These are phyloP conservation scores for Aramus guarauna DNA, from an alignment of 2,113 vertebrate genomes.

Conservation along the genomic window DNA sequence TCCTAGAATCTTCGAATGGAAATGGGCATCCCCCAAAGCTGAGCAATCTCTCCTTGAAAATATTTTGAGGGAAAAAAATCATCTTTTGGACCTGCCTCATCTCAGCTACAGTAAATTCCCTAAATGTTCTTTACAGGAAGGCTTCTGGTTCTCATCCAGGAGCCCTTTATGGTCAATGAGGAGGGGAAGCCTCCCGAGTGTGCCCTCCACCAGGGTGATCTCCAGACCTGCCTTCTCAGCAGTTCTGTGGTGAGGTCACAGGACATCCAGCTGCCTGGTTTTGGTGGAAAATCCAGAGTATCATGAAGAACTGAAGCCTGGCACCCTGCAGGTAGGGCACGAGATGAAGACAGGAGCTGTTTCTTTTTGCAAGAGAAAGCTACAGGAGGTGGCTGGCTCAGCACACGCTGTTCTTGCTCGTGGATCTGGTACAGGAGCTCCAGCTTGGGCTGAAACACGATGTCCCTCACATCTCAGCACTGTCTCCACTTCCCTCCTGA, in stretches of 20 bases:
- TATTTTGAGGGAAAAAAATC: neutral
- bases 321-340: neutral
- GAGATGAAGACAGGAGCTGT: neutral
- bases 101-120: neutral
- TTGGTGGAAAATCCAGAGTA: neutral
- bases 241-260: neutral
- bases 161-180: neutral
- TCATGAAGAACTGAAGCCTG: neutral
- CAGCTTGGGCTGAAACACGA: neutral
- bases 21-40: neutral
- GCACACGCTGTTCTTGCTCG: fast-evolving
- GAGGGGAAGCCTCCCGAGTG: fast-evolving
- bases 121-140: neutral
- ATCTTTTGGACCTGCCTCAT: neutral
- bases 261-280: neutral
- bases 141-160: neutral
- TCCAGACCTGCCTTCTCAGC: neutral
- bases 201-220: fast-evolving
- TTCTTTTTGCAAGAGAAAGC: neutral
- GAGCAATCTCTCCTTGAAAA: neutral
- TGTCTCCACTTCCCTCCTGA: neutral
- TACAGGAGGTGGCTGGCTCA: fast-evolving
- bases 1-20: neutral
- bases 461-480: neutral
- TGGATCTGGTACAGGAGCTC: neutral